Conservation (phyloP, 2,888 invertebrate genomes). For the Kuschelorhynchus macadamiae region DNA sequence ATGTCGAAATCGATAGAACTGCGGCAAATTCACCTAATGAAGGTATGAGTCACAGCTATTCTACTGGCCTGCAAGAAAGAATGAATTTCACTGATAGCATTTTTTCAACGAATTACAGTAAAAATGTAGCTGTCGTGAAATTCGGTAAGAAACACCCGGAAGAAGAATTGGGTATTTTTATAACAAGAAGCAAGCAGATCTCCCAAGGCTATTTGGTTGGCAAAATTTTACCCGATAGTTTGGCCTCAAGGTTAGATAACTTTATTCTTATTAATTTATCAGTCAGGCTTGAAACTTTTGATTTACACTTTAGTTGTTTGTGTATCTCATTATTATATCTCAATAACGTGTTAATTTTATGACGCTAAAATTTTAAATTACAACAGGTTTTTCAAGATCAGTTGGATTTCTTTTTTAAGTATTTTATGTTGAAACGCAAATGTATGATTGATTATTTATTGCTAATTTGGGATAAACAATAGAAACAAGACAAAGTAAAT, state of each 20-base stretch:
- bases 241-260: slow-evolving; percentile 75
- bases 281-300: slow-evolving; percentile 5
- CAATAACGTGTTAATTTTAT: slow-evolving; percentile 15
- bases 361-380: slow-evolving; percentile 3
- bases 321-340: slow-evolving; percentile 15
- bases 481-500: too few species aligned
- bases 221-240: slow-evolving; percentile 78
- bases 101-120: slow-evolving; percentile 42
- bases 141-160: slow-evolving; percentile 72
- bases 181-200: slow-evolving; percentile 76
- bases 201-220: slow-evolving; percentile 79
- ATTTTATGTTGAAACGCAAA: not conserved
- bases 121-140: slow-evolving; percentile 63
- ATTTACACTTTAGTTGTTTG: slow-evolving; percentile 17
- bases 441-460: not conserved
- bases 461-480: too few species aligned
- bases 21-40: slow-evolving; percentile 5
- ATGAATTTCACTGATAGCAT: slow-evolving; percentile 36
- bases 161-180: slow-evolving; percentile 81
- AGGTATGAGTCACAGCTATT: slow-evolving; percentile 11
- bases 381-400: slow-evolving; percentile 20
- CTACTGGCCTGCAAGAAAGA: slow-evolving; percentile 19
- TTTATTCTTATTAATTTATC: slow-evolving; percentile 11
- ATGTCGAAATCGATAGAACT: slow-evolving; percentile 7
- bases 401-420: slow-evolving; percentile 10